Percentiles rank a stretch among this genome's conserved stretches.
These are phyloP conservation scores for Misgurnus anguillicaudatus DNA, from an alignment of 2,113 vertebrate genomes.

Conservation along the genomic window DNA sequence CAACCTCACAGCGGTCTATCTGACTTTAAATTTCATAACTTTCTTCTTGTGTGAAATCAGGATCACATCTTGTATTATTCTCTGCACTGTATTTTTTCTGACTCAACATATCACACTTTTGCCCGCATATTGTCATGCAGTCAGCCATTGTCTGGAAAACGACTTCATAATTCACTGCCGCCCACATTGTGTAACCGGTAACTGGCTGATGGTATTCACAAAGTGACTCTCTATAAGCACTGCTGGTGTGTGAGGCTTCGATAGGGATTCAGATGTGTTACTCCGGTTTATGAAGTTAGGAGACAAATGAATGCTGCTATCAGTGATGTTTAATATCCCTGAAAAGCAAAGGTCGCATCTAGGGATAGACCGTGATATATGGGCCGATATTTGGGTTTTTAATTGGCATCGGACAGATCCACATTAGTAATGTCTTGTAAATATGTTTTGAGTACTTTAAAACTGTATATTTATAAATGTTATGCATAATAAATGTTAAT, in stretches of 20 bases:
- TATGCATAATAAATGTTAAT: no score
- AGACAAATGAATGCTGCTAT: conserved; percentile 68
- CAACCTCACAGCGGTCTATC: conserved; percentile 42
- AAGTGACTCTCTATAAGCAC: conserved; percentile 29
- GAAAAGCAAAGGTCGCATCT: conserved; percentile 19
- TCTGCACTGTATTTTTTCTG: not conserved
- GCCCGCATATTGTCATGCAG: conserved; percentile 18
- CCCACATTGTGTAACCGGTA: conserved; percentile 48
- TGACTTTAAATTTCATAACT: conserved; percentile 46
- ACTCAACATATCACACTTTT: not conserved
- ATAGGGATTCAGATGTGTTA: conserved; percentile 63
- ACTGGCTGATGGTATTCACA: conserved; percentile 41
- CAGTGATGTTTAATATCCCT: conserved; percentile 57
- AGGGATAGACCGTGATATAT: no score
- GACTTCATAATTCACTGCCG: conserved; percentile 47
- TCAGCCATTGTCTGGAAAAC: conserved; percentile 39
- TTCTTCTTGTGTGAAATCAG: conserved; percentile 46
- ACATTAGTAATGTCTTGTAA: no score
- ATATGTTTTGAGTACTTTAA: no score
- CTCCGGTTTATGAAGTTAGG: conserved; percentile 57
- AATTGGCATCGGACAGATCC: no score
- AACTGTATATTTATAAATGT: no score
- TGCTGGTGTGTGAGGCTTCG: conserved; percentile 57
- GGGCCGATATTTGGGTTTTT: no score
- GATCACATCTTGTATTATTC: conserved; percentile 33